These are phyloP conservation scores for Dasypogon diadema DNA, from an alignment of 2,888 invertebrate genomes.

Conservation along the genomic window DNA sequence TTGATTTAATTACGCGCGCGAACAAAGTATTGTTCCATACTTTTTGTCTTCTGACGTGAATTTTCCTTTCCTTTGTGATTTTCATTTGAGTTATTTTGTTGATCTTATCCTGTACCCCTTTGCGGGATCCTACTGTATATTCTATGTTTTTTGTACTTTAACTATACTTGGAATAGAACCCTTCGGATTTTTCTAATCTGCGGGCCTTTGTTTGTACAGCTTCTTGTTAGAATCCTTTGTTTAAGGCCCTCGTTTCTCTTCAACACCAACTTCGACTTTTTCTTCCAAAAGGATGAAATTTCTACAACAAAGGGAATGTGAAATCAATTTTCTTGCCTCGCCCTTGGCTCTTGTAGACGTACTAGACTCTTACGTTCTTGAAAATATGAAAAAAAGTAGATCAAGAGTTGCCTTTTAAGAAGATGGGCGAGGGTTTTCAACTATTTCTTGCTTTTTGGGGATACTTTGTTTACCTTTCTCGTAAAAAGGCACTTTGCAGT, in stretches of 20 bases:
- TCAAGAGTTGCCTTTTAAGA: background rate
- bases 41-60: conserved; percentile 13
- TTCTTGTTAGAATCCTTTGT: background rate
- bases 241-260: too few species aligned
- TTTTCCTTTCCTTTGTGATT: background rate
- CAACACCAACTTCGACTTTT: background rate
- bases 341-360: background rate
- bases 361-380: background rate
- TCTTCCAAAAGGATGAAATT: background rate
- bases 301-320: conserved; percentile 19
- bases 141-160: background rate
- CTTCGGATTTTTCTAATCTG: conserved; percentile 9
- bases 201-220: conserved; percentile 30
- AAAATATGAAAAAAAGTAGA: background rate
- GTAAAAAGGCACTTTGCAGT: background rate
- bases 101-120: background rate
- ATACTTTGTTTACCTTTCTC: background rate
- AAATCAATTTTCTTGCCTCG: conserved; percentile 24
- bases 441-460: background rate
- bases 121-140: background rate
- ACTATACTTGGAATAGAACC: background rate
- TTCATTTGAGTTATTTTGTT: background rate
- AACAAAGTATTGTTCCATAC: conserved; percentile 30
- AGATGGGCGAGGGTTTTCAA: conserved; percentile 1
- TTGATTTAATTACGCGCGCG: conserved; percentile 54